Evolutionary conservation across 2,888 invertebrate genomes (phyloP).

Genomic region (Pandemis heparana): DNA sequence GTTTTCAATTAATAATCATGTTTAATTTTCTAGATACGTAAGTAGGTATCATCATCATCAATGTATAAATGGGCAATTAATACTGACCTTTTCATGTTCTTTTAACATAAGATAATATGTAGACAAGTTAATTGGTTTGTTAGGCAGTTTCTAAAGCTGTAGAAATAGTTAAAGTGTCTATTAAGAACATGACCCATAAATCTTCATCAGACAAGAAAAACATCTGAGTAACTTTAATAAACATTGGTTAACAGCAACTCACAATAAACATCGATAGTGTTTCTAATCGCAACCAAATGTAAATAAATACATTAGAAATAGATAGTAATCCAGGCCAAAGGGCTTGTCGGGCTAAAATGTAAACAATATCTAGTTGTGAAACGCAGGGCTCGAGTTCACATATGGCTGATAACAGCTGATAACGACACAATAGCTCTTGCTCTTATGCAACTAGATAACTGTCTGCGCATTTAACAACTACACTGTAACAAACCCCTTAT

Average conservation of each 20-base stretch:
- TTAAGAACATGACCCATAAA: neutral
- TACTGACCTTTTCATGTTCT: neutral
- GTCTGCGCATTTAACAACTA: constrained; percentile 63
- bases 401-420: constrained; percentile 58
- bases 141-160: neutral
- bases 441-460: constrained; percentile 77
- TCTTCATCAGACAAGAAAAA: neutral
- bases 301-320: constrained; percentile 5
- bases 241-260: neutral
- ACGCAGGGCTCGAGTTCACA: constrained; percentile 29
- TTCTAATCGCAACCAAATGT: neutral
- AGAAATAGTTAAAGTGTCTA: neutral
- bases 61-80: neutral
- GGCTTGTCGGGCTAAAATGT: constrained; percentile 20
- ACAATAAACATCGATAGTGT: neutral
- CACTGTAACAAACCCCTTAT: constrained; percentile 31
- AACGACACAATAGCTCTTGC: constrained; percentile 71
- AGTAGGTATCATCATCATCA: neutral
- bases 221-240: neutral
- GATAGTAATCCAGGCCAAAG: constrained; percentile 12
- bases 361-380: constrained; percentile 33
- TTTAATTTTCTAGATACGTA: neutral
- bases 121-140: neutral
- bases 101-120: neutral
- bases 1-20: constrained; percentile 4